phyloP scores from a whole-genome alignment of 2,113 vertebrate species.

The Coturnix japonica region DNA sequence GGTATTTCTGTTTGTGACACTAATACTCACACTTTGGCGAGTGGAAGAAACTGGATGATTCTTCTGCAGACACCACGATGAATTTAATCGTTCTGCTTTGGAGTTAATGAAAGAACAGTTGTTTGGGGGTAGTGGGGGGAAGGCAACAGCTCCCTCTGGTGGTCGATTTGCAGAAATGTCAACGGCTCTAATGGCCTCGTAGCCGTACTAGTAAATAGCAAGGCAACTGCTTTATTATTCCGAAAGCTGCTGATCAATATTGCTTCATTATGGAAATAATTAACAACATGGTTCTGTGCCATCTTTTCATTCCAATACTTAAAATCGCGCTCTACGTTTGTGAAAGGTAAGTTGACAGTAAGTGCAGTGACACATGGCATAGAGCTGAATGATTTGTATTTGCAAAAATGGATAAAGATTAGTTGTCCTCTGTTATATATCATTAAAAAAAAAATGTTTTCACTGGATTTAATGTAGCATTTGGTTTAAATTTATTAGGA shows the following conservation, averaged over 20 bases:
- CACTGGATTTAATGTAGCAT: not conserved
- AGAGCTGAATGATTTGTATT: not conserved
- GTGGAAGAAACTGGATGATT: not conserved
- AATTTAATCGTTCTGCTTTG: not conserved
- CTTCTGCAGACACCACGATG: not conserved
- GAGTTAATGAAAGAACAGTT: not conserved
- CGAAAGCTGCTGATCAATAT: not conserved
- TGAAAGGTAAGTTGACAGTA: not conserved
- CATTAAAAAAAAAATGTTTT: not conserved
- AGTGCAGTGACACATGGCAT: not conserved
- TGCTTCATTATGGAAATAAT: not conserved
- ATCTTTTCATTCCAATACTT: not conserved
- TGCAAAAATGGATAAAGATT: not conserved
- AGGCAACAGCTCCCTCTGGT: conserved; percentile 76
- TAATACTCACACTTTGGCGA: not conserved
- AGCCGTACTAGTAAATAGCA: not conserved
- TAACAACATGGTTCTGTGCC: not conserved
- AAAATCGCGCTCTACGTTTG: not conserved
- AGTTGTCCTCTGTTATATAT: not conserved
- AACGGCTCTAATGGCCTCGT: not conserved
- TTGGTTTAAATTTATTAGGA: not conserved
- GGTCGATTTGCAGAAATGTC: conserved; percentile 21
- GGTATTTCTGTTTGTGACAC: not conserved
- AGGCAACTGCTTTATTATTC: not conserved
- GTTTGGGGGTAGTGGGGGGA: conserved; percentile 24